Evolutionary conservation across 1,140 invertebrate species (phyloP), one percentile per base, ranked within the genome.

Genomic region (Drosophila parvula): DNA sequence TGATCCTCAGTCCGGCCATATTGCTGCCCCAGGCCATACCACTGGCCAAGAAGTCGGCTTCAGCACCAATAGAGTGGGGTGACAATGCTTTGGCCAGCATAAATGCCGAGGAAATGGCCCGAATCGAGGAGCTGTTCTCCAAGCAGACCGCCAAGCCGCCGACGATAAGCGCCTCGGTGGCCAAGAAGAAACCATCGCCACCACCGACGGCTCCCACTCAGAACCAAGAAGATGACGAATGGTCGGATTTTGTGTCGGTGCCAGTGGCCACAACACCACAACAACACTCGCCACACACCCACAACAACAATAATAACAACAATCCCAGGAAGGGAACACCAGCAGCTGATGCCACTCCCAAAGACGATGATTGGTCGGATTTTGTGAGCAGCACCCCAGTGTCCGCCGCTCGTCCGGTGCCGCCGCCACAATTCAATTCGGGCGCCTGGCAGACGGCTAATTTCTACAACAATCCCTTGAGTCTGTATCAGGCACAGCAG

Each of bases 301-400:
- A 14, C 60, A 47, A 32, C 48, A 81, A 47, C 50, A 81, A 79
- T 40, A 81, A 77, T 27, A 81, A 91, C 48, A 73, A 78, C 34
- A 44, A 43, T 30, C 11, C 34, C 27, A 68, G 64, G 30, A 74
- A 78, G 22, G 47, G 27, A 11, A 47, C 22, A 27, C n/a, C 30
- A 7, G 12, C 45, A 11, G 10, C n/a, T 16, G 34, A 4, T 1
- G 12, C 28, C 30, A 10, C 79, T 11, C 44, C 63, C 1, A 94
- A 94, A 56, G 94, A 95, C 38, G 94, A 95, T 62, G 94, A 95
- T 76, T 95, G 94, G 94, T 94, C 94, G 16, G 94, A 95, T 61
- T 95, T 95, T 81, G 94, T 95, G n/a, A 94, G 94, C 30, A 94
- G 94, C 80, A 92, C 93, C 8, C 84, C 90, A 11, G 28, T 82